Conservation (phyloP, 1,140 invertebrate species). For the Drosophila bipectinata region DNA sequence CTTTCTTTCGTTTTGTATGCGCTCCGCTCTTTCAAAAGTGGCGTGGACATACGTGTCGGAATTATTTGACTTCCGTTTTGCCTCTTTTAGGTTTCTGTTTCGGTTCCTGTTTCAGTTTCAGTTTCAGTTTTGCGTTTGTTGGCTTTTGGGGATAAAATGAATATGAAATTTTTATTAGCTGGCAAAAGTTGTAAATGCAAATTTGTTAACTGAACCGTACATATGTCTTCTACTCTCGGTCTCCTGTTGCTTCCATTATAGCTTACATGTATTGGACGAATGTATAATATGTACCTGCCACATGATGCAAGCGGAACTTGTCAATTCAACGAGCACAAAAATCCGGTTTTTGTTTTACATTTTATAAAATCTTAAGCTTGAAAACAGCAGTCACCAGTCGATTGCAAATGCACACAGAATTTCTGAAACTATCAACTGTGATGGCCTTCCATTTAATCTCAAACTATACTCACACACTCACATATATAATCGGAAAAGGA, state of each 20-base stretch:
- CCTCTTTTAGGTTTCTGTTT: conserved; percentile 12
- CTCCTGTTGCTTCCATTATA: conserved; percentile 33
- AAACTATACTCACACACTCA: conserved; percentile 35
- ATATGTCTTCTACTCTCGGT: conserved; percentile 6
- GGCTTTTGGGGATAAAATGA: conserved; percentile 40
- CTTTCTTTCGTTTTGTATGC: conserved; percentile 72
- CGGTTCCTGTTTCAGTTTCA: conserved; percentile 22
- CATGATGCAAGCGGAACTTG: conserved; percentile 37
- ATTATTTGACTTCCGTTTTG: conserved; percentile 70
- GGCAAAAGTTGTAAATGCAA: conserved; percentile 44
- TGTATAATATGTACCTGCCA: conserved; percentile 6
- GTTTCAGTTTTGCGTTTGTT: conserved; percentile 21
- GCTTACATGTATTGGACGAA: not conserved
- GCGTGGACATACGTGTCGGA: conserved; percentile 78
- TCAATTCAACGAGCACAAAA: conserved; percentile 49
- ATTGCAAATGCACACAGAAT: conserved; percentile 35
- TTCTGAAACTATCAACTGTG: conserved; percentile 24
- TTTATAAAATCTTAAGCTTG: conserved; percentile 17
- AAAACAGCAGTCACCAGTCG: conserved; percentile 25
- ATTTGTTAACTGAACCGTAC: conserved; percentile 36
- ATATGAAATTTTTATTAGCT: conserved; percentile 69
- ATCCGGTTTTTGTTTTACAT: conserved; percentile 24
- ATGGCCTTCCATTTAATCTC: conserved; percentile 25
- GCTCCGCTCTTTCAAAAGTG: conserved; percentile 66
- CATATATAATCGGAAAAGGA: conserved; percentile 25